Conservation (phyloP, 2,797 vertebrate genomes). For the Schizopygopsis malacanthus region DNA sequence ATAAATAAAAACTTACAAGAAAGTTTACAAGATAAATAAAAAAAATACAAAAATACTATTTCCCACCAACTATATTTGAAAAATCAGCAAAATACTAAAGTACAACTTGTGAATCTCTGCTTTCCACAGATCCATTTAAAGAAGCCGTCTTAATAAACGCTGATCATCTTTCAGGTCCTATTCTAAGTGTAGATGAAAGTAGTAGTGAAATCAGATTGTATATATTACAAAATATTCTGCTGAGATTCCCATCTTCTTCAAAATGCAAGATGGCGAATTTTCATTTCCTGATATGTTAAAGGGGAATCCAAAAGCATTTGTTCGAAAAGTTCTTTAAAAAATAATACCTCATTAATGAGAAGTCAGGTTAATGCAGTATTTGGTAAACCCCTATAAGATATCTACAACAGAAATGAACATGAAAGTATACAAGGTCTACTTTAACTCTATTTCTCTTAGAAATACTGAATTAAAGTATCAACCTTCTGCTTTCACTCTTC, state of each 20-base stretch:
- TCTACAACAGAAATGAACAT: conserved; percentile 59
- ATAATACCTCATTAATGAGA: neutral
- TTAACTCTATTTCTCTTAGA: conserved; percentile 79
- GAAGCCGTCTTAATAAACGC: conserved; percentile 67
- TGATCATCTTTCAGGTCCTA: conserved; percentile 57
- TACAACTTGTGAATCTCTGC: conserved; percentile 60
- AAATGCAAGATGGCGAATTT: conserved; percentile 67
- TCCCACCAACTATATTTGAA: neutral
- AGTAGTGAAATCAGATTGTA: conserved; percentile 78
- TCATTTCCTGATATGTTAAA: conserved; percentile 67
- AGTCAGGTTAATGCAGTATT: conserved; percentile 1
- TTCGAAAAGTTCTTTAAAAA: neutral
- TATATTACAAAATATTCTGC: conserved; percentile 48
- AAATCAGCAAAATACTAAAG: neutral
- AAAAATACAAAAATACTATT: neutral
- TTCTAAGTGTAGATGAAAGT: conserved; percentile 79
- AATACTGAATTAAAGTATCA: conserved; percentile 74
- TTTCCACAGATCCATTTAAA: conserved; percentile 72
- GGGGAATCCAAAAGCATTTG: conserved; percentile 63
- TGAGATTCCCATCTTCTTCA: conserved; percentile 68
- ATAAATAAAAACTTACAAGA: too few relatives aligned
- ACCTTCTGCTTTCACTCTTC: conserved; percentile 84
- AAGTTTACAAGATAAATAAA: neutral
- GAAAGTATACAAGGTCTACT: conserved; percentile 68
- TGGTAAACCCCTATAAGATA: conserved; percentile 71